Evolutionary conservation across 1,140 invertebrate genomes (phyloP).

Genomic region (Vanessa tameamea): DNA sequence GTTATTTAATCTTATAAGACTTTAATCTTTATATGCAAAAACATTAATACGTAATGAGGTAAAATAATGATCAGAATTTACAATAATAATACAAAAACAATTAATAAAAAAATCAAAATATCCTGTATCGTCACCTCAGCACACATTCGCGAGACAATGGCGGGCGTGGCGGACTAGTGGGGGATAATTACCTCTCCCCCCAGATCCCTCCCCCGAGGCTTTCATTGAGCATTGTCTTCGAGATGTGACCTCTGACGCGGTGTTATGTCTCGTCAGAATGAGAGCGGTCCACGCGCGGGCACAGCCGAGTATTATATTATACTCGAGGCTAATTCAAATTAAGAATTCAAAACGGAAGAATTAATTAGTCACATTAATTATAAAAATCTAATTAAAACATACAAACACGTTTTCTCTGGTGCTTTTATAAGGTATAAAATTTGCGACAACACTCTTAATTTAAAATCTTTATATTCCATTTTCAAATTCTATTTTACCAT

Average conservation of each 20-base stretch:
- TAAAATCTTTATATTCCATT: too few relatives aligned
- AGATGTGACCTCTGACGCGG: conserved; percentile 27
- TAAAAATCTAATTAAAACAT: too few relatives aligned
- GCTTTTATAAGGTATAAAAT: too few relatives aligned
- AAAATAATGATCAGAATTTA: neutral
- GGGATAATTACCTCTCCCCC: conserved; percentile 37
- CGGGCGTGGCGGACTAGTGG: conserved; percentile 31
- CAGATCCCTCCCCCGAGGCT: conserved; percentile 27
- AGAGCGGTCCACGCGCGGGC: conserved; percentile 17
- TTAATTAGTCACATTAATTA: too few relatives aligned
- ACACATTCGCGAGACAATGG: conserved; percentile 20
- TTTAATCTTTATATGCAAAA: neutral
- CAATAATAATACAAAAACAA: neutral
- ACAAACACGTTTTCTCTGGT: too few relatives aligned
- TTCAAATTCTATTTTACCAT: too few relatives aligned
- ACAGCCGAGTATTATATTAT: neutral
- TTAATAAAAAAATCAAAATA: conserved; percentile 18
- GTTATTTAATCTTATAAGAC: too few relatives aligned
- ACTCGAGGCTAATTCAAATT: neutral
- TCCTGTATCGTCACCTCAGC: conserved; percentile 24
- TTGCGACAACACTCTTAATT: too few relatives aligned
- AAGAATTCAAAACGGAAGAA: too few relatives aligned
- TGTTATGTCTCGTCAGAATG: conserved; percentile 22
- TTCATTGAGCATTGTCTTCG: conserved; percentile 41
- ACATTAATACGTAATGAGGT: neutral